Conservation (phyloP, 2,797 vertebrate genomes). For the Natrix natrix region DNA sequence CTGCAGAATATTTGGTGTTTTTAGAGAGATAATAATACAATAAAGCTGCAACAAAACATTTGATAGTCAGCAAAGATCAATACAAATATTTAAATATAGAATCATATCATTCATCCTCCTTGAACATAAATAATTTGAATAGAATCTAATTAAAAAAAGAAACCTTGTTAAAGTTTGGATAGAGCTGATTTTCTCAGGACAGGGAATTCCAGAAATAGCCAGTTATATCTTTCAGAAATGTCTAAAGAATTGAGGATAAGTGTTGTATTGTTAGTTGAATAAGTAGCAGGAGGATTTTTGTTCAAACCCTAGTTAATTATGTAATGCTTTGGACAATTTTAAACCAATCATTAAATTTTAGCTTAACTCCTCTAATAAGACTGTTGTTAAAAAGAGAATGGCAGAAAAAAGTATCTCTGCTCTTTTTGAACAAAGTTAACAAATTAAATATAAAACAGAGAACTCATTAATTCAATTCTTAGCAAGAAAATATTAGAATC, state of each 20-base stretch:
- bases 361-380: neutral
- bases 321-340: neutral
- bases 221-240: neutral
- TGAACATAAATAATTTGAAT: neutral
- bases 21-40: neutral
- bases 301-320: neutral
- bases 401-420: neutral
- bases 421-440: neutral
- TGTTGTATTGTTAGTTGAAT: neutral
- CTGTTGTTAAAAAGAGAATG: neutral
- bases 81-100: neutral
- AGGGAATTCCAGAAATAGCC: neutral
- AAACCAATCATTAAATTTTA: neutral
- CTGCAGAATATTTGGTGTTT: neutral
- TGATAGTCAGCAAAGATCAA: neutral
- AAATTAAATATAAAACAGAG: neutral
- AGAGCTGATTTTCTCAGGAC: neutral
- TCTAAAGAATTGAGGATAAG: neutral
- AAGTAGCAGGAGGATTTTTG: neutral
- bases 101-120: neutral
- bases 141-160: neutral
- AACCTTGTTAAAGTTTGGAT: neutral
- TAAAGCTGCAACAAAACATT: neutral
- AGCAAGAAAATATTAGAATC: neutral
- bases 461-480: neutral